Evolutionary conservation across 2,113 vertebrate genomes (phyloP).

Genomic region (Corydoras sp.): DNA sequence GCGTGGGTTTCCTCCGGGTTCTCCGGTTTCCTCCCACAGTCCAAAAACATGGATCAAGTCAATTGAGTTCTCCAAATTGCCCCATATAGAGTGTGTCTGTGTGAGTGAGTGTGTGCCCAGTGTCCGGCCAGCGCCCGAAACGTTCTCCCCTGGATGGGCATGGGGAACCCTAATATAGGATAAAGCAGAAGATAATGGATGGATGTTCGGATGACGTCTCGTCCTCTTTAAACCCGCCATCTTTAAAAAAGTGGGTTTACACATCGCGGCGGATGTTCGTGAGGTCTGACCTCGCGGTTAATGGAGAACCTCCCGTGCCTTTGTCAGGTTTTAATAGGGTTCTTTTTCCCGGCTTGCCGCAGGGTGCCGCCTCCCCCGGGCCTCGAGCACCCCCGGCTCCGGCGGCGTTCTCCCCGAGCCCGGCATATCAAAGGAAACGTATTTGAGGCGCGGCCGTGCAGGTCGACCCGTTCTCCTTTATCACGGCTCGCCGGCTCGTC

Average conservation of each 20-base stretch:
- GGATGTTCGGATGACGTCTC: constrained; percentile 8
- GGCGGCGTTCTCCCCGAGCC: constrained; percentile 48
- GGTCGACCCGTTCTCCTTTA: constrained; percentile 44
- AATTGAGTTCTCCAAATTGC: too few species aligned
- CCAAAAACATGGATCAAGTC: too few species aligned
- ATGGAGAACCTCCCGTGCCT: constrained; percentile 64
- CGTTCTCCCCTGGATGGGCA: too few species aligned
- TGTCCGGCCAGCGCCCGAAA: too few species aligned
- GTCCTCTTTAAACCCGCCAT: constrained; percentile 21
- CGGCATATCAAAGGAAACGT: constrained; percentile 44
- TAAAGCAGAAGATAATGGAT: not conserved
- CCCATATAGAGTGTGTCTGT: too few species aligned
- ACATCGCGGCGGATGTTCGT: constrained; percentile 38
- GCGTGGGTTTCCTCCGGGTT: too few species aligned
- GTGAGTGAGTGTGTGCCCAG: too few species aligned
- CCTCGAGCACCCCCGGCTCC: constrained; percentile 43
- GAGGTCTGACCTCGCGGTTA: constrained; percentile 57
- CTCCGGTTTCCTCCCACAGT: too few species aligned
- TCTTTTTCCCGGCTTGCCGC: constrained; percentile 46
- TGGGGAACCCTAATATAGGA: not conserved
- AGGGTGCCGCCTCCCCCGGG: constrained; percentile 39
- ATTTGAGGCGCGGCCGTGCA: constrained; percentile 50
- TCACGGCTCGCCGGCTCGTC: constrained; percentile 34
- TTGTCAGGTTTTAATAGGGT: constrained; percentile 60
- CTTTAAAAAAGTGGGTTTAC: constrained; percentile 27